Evolutionary conservation across 2,888 invertebrate genomes (phyloP).

Genomic region (Tridacna gigas): DNA sequence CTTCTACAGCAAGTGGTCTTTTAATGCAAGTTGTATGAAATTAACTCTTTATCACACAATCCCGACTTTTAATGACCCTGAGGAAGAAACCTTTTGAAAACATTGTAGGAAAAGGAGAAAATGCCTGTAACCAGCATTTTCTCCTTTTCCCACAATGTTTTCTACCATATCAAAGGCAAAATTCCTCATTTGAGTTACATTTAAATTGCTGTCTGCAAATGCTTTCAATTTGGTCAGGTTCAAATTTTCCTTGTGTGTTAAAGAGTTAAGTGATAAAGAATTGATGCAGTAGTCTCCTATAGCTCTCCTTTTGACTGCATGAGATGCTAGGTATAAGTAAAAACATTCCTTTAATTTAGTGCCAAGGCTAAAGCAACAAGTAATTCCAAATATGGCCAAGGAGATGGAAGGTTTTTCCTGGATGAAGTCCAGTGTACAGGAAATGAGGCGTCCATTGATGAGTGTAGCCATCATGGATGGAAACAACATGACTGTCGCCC

Average conservation of each 20-base stretch:
- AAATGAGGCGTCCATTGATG: conserved; percentile 87
- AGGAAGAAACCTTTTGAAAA: not conserved
- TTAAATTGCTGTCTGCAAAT: too few relatives aligned
- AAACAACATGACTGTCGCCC: conserved; percentile 89
- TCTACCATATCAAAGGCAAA: not conserved
- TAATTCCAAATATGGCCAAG: conserved; percentile 80
- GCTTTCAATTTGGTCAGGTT: too few relatives aligned
- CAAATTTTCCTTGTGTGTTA: too few relatives aligned
- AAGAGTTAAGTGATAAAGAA: too few relatives aligned
- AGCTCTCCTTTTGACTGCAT: too few relatives aligned
- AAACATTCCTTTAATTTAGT: not conserved
- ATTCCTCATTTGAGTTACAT: too few relatives aligned
- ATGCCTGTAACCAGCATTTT: not conserved
- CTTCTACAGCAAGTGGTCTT: too few relatives aligned
- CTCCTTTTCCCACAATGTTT: not conserved
- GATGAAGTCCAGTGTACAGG: conserved; percentile 90
- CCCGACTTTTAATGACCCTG: not conserved
- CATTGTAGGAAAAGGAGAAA: not conserved
- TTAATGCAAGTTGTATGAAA: too few relatives aligned
- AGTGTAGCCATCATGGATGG: conserved; percentile 90
- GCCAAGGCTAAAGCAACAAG: conserved; percentile 51
- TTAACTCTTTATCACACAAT: not conserved
- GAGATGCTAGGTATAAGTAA: too few relatives aligned
- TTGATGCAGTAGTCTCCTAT: too few relatives aligned
- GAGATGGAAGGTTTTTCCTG: conserved; percentile 88